These are phyloP conservation scores for Entomobrya multifasciata DNA, from an alignment of 2,888 invertebrate genomes.

Conservation along the genomic window DNA sequence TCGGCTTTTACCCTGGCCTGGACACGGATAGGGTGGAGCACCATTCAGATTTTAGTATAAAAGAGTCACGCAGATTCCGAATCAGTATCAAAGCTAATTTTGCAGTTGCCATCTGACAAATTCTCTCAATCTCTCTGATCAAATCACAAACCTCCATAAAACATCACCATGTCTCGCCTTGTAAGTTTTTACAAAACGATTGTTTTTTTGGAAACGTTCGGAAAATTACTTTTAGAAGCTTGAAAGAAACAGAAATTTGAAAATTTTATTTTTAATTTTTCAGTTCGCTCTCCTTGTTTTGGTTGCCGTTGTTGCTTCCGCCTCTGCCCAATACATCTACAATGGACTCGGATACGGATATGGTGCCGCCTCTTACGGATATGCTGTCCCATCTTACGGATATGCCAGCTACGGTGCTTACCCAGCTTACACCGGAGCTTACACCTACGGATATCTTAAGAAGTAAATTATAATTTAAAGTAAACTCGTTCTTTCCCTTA, in stretches of 20 bases:
- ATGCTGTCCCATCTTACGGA: background rate
- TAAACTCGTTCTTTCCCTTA: conserved; percentile 10
- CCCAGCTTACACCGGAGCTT: conserved; percentile 22
- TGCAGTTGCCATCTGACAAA: conserved; percentile 64
- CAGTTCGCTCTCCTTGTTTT: conserved; percentile 69
- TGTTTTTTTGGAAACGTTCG: background rate
- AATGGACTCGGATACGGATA: conserved; percentile 10
- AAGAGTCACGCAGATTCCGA: background rate
- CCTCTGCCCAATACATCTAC: conserved; percentile 62
- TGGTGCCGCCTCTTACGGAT: background rate
- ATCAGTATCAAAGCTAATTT: conserved; percentile 53
- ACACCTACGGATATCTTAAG: conserved; percentile 51
- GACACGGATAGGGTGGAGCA: conserved; percentile 61
- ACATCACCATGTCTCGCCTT: conserved; percentile 70
- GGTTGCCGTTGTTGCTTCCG: conserved; percentile 55
- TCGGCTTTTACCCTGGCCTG: conserved; percentile 20
- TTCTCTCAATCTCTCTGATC: conserved; percentile 48
- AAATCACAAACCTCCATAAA: conserved; percentile 50
- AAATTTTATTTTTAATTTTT: too few relatives aligned
- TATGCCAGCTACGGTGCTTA: conserved; percentile 31
- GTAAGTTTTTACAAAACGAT: conserved; percentile 42
- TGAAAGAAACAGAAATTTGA: too few relatives aligned
- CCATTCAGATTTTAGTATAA: conserved; percentile 38
- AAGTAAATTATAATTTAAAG: conserved; percentile 53
- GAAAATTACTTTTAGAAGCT: too few relatives aligned